Evolutionary conservation across 2,113 vertebrate species (phyloP), one percentile per base, ranked within the genome.

Genomic region (Gavialis gangeticus): DNA sequence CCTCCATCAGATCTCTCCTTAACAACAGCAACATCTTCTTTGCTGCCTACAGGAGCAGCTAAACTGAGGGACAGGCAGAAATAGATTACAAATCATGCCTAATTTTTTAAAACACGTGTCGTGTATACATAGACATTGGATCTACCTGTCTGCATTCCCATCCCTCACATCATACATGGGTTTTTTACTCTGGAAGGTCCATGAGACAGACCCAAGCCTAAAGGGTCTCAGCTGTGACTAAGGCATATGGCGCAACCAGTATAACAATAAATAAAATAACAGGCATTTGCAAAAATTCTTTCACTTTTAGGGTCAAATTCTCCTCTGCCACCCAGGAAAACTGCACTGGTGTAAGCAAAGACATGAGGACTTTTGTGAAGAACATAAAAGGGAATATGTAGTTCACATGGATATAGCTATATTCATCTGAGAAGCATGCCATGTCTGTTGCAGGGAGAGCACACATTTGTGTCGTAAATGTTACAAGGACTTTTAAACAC

Each of bases 371-470:
- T 71, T 95, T 91, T 0, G 0, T 81, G 77, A 94, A 97, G 87
- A 58, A 82, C 79, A n/a, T 75, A 17, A 92, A 79, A 92, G 81
- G 60, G 34, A 92, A 89, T 87, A 94, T 84, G 77, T 85, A 91
- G 69, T 96, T 94, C 90, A 89, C 92, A 92, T 30, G 87, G 91
- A 82, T 60, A 86, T 95, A 96, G 87, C 94, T 95, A 27, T 95
- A 95, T 77, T 95, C 82, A 63, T 66, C 82, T 10, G 2, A 90
- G 83, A 87, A 84, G 88, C 63, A 94, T 95, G 84, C 94, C 88
- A 93, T 1, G 3, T 76, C 69, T 78, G n/a, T 64, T 91, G 88
- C 90, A 96, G 91, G 95, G 95, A 95, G 77, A 95, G 90, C 80
- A 93, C 56, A 92, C 1, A 0, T 75, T 89, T 37, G 6, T 89